Conservation (phyloP, 2,888 invertebrate genomes). For the Salpingus planirostris region DNA sequence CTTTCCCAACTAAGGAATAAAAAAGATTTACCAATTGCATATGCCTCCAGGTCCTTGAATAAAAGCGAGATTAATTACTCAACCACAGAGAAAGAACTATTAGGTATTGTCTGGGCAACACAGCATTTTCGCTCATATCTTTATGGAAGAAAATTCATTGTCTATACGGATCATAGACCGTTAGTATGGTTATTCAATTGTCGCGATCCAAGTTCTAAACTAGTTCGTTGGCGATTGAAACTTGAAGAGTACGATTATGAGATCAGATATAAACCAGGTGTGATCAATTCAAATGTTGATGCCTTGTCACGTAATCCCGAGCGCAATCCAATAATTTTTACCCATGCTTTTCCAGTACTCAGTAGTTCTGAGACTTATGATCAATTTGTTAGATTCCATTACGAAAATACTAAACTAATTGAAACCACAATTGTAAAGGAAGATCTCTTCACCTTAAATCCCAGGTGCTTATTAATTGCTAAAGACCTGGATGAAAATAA, state of each 20-base stretch:
- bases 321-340: constrained; percentile 1
- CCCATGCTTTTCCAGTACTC: background rate
- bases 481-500: constrained; percentile 1
- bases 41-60: no score
- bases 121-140: no score
- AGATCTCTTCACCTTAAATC: constrained; percentile 1
- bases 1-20: constrained; percentile 19
- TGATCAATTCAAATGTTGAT: constrained; percentile 23
- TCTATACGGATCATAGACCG: constrained; percentile 33
- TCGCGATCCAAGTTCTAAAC: constrained; percentile 24
- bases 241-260: constrained; percentile 30
- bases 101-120: no score
- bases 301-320: constrained; percentile 12
- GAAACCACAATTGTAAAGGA: constrained; percentile 1
- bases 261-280: no score
- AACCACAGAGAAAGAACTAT: no score
- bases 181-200: constrained; percentile 28
- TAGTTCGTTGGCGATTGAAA: constrained; percentile 28
- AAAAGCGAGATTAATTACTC: no score
- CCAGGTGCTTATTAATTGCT: background rate
- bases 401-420: background rate
- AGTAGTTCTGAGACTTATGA: background rate
- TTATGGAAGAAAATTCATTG: no score
- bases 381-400: background rate
- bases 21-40: constrained; percentile 27